A percentile compares a stretch with the other conserved stretches of the same genome.
phyloP scores from a whole-genome alignment of 2,113 vertebrate genomes.

The Pelvicachromis taeniatus region DNA sequence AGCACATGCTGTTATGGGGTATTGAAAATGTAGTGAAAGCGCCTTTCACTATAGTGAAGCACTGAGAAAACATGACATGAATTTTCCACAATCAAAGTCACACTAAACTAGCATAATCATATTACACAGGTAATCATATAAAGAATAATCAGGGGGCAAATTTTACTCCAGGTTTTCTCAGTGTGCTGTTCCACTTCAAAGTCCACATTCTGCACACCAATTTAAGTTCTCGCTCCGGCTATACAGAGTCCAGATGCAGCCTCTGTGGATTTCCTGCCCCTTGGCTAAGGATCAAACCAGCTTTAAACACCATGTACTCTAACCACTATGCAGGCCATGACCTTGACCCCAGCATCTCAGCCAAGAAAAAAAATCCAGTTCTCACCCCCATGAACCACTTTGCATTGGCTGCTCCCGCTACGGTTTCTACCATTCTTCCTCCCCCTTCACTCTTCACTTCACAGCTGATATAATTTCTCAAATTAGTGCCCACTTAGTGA shows the following conservation, averaged over 20 bases:
- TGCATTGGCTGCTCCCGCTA: slow-evolving; percentile 28
- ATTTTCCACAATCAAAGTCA: slow-evolving; percentile 21
- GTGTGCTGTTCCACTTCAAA: slow-evolving; percentile 30
- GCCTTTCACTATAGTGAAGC: not conserved
- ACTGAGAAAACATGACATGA: slow-evolving; percentile 1
- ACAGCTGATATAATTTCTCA: slow-evolving; percentile 76
- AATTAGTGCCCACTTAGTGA: slow-evolving; percentile 74
- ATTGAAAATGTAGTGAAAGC: slow-evolving; percentile 18
- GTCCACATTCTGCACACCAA: slow-evolving; percentile 17
- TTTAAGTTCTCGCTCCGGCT: slow-evolving; percentile 3
- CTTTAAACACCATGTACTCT: slow-evolving; percentile 47
- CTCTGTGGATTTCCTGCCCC: slow-evolving; percentile 41
- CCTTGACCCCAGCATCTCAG: slow-evolving; percentile 60
- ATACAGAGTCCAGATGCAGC: slow-evolving; percentile 55
- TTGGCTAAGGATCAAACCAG: slow-evolving; percentile 55
- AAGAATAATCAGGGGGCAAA: slow-evolving; percentile 17
- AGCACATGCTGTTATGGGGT: slow-evolving; percentile 13
- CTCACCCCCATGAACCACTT: slow-evolving; percentile 47
- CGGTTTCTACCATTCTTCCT: not conserved
- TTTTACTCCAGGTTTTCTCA: slow-evolving; percentile 5
- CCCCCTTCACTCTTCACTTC: slow-evolving; percentile 74
- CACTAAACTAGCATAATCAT: slow-evolving; percentile 23
- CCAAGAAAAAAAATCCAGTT: slow-evolving; percentile 40
- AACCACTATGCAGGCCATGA: slow-evolving; percentile 43
- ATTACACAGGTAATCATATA: slow-evolving; percentile 42